phyloP scores from a whole-genome alignment of 2,888 invertebrate genomes.

The Boloria selene region DNA sequence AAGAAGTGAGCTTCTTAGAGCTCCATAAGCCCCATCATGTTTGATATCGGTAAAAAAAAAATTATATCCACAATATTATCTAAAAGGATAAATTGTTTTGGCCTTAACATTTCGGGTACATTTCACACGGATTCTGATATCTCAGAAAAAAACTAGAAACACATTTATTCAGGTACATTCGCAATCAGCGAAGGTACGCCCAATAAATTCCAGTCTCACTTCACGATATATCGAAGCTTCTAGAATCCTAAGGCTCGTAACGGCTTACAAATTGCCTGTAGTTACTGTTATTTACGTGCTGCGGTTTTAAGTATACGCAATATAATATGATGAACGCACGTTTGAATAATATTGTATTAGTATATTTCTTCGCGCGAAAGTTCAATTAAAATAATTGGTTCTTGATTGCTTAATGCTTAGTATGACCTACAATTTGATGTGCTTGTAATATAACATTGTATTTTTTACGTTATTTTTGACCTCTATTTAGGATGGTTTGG shows the following conservation, averaged over 20 bases:
- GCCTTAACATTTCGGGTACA: conserved; percentile 3
- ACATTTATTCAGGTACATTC: conserved; percentile 34
- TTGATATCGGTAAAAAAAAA: background rate
- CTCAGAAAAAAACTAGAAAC: conserved; percentile 19
- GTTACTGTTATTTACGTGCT: conserved; percentile 63
- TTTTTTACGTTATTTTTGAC: too few species aligned
- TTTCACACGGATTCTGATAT: background rate
- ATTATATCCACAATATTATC: background rate
- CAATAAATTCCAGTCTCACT: conserved; percentile 53
- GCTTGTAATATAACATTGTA: too few species aligned
- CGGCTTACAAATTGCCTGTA: conserved; percentile 62
- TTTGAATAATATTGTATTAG: conserved; percentile 6
- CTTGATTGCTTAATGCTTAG: too few species aligned
- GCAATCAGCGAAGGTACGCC: conserved; percentile 38
- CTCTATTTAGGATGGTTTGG: too few species aligned
- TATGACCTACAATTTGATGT: too few species aligned
- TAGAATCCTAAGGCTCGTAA: conserved; percentile 54
- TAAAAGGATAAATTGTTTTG: background rate
- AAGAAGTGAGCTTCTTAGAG: too few species aligned
- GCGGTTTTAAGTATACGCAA: conserved; percentile 48
- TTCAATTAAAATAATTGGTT: too few species aligned
- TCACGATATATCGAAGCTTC: conserved; percentile 56
- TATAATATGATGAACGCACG: conserved; percentile 20
- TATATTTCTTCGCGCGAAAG: too few species aligned
- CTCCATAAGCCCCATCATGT: background rate